Conservation (phyloP, 1,140 invertebrate species). For the Lanistes nyassanus region DNA sequence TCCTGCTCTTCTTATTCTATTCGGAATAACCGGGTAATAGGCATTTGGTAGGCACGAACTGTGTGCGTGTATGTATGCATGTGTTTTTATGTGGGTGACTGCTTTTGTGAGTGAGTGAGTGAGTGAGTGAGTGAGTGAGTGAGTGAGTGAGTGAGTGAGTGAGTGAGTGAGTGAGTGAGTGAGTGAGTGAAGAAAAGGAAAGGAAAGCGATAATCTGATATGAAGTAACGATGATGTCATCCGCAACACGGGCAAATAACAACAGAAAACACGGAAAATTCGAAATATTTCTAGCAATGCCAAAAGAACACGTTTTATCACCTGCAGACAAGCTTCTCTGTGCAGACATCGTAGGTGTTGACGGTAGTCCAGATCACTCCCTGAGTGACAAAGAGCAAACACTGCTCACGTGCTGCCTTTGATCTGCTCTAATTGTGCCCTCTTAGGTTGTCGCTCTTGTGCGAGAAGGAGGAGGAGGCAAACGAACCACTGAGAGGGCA, state of each 20-base stretch:
- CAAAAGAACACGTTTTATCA: background rate
- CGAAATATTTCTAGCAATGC: no score
- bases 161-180: slow-evolving; percentile 12
- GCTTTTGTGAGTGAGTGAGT: background rate
- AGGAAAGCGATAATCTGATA: background rate
- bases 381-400: background rate
- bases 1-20: no score
- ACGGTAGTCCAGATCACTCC: no score
- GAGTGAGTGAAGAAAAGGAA: background rate
- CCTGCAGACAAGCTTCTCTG: background rate
- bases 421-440: slow-evolving; percentile 10
- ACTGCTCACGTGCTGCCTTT: background rate
- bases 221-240: background rate
- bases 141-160: slow-evolving; percentile 1
- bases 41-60: no score
- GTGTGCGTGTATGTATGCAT: no score
- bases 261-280: background rate
- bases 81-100: background rate
- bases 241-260: background rate
- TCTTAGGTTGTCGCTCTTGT: slow-evolving; percentile 9
- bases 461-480: background rate
- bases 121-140: background rate
- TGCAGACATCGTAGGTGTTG: no score
- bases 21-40: no score
- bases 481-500: background rate